phyloP scores from a whole-genome alignment of 2,888 invertebrate genomes.

The Platypus cylindrus region DNA sequence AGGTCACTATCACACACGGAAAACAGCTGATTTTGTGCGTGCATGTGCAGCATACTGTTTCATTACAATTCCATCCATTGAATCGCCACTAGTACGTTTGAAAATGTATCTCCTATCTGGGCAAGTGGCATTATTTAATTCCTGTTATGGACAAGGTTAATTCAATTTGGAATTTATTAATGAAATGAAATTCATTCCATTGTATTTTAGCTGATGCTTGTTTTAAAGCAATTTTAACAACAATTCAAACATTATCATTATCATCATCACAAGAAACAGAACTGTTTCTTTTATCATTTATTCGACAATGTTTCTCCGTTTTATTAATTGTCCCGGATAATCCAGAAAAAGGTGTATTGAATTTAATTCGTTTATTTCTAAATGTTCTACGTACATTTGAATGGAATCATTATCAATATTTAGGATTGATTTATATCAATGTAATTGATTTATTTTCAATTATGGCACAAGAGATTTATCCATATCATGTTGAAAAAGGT shows the following conservation, averaged over 20 bases:
- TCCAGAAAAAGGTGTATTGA: conserved; percentile 76
- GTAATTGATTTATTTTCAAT: conserved; percentile 68
- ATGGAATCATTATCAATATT: conserved; percentile 54
- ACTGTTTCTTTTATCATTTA: conserved; percentile 52
- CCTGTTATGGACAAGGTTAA: conserved; percentile 80
- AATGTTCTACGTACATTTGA: conserved; percentile 66
- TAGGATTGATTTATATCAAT: conserved; percentile 57
- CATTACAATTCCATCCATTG: conserved; percentile 93
- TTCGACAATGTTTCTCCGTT: conserved; percentile 69
- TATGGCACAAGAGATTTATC: conserved; percentile 69
- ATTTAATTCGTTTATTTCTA: conserved; percentile 65
- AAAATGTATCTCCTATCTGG: conserved; percentile 79
- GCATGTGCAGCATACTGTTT: conserved; percentile 93
- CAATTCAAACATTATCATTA: conserved; percentile 72
- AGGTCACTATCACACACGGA: conserved; percentile 58
- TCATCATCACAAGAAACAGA: conserved; percentile 66
- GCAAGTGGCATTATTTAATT: conserved; percentile 78
- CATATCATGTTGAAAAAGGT: conserved; percentile 78
- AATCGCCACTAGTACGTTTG: conserved; percentile 62
- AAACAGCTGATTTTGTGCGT: conserved; percentile 75
- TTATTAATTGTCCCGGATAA: conserved; percentile 79
- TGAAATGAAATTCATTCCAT: not conserved
- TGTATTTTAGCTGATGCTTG: conserved; percentile 70
- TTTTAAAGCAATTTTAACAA: conserved; percentile 74
- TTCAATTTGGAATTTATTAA: not conserved